Evolutionary conservation across 2,113 vertebrate species (phyloP).

Genomic region (Myrmophylax atrothorax): DNA sequence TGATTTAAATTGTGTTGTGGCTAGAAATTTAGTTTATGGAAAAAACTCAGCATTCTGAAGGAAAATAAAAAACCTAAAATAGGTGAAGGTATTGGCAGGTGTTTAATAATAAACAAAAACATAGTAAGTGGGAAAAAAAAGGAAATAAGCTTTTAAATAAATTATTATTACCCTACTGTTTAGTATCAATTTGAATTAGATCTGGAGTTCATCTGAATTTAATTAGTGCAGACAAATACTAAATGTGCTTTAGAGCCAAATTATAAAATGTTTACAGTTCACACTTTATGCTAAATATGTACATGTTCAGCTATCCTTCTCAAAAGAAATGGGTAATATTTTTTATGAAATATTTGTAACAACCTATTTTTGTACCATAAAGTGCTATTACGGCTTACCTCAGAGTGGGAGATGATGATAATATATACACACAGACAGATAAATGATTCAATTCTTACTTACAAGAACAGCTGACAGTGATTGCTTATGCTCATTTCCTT

Average conservation of each 20-base stretch:
- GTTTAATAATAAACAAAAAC: background rate
- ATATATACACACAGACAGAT: constrained; percentile 84
- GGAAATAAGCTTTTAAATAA: background rate
- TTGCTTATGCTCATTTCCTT: constrained; percentile 84
- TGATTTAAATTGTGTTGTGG: background rate
- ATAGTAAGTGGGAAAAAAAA: background rate
- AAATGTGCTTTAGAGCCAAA: background rate
- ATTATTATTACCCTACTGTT: background rate
- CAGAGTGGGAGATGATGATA: constrained; percentile 74
- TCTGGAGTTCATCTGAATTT: background rate
- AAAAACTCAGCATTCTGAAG: constrained; percentile 3
- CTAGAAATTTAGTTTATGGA: constrained; percentile 28
- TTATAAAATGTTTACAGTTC: background rate
- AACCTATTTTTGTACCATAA: constrained; percentile 68
- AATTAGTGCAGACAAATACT: background rate
- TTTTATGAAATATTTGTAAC: constrained; percentile 57
- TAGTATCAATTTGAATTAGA: background rate
- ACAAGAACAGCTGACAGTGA: constrained; percentile 85
- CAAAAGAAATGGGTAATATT: background rate
- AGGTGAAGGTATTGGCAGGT: background rate
- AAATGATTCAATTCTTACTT: constrained; percentile 89
- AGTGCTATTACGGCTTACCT: constrained; percentile 65
- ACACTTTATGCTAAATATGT: background rate
- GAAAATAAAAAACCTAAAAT: background rate
- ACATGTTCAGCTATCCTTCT: background rate